A percentile compares a stretch with the other conserved stretches of the same genome.
Evolutionary conservation across 1,140 invertebrate species (phyloP).

Genomic region (Drosophila obscura): DNA sequence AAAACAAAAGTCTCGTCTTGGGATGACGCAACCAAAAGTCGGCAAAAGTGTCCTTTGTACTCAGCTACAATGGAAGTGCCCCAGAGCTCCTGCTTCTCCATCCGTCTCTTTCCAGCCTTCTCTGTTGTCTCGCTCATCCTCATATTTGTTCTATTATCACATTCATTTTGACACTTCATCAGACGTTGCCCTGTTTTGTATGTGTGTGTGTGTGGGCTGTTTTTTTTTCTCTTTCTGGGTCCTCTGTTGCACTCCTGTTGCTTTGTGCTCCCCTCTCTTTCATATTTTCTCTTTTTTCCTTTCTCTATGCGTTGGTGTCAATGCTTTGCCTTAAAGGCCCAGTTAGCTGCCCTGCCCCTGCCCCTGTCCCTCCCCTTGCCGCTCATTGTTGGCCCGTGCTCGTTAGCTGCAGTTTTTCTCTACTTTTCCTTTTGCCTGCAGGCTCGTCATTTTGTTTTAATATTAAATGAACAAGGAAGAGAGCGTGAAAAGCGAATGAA

Average conservation of each 20-base stretch:
- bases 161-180: conserved; percentile 82
- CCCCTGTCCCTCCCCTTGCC: conserved; percentile 4
- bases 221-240: conserved; percentile 35
- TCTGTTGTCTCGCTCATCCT: not conserved
- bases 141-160: conserved; percentile 78
- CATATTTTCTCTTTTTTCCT: not conserved
- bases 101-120: not conserved
- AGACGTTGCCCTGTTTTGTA: conserved; percentile 70
- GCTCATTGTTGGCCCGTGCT: conserved; percentile 69
- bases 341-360: conserved; percentile 39
- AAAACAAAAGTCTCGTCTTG: conserved; percentile 58
- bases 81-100: conserved; percentile 5
- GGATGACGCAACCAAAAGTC: conserved; percentile 49
- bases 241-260: conserved; percentile 52
- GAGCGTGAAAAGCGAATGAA: conserved; percentile 65
- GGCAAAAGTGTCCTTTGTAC: conserved; percentile 63
- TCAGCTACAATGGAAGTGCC: conserved; percentile 29
- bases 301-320: conserved; percentile 54
- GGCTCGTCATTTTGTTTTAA: conserved; percentile 79
- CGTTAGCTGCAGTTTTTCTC: conserved; percentile 67
- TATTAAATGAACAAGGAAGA: conserved; percentile 76
- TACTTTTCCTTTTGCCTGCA: conserved; percentile 50
- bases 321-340: conserved; percentile 80
- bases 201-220: conserved; percentile 15
- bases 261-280: conserved; percentile 51